Percentiles rank a stretch among this genome's conserved stretches.
phyloP scores from a whole-genome alignment of 2,888 invertebrate genomes.

The Scrobipalpa atriplicella region DNA sequence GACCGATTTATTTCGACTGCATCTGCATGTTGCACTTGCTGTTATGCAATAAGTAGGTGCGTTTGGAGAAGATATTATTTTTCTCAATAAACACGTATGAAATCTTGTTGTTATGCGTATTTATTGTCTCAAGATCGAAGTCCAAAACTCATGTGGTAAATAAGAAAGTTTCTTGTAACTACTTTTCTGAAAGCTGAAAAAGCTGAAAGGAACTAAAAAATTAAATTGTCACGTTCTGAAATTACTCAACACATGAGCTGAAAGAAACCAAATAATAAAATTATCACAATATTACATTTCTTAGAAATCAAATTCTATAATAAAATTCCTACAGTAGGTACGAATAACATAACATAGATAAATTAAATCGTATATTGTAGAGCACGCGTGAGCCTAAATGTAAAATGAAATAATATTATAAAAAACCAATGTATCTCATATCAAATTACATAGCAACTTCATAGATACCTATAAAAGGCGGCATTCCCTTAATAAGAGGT shows the following conservation, averaged over 20 bases:
- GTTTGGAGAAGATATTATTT: not conserved
- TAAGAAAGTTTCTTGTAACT: no score
- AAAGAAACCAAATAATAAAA: not conserved
- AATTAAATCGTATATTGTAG: not conserved
- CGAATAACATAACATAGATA: not conserved
- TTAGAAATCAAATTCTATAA: not conserved
- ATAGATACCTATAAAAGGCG: slow-evolving; percentile 31
- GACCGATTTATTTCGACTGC: slow-evolving; percentile 66
- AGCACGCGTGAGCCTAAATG: not conserved
- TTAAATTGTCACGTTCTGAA: no score
- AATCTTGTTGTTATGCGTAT: not conserved
- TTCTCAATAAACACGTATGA: slow-evolving; percentile 14
- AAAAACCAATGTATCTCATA: slow-evolving; percentile 33
- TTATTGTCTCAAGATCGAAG: not conserved
- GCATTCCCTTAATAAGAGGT: slow-evolving; percentile 23
- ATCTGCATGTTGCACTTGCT: slow-evolving; percentile 42
- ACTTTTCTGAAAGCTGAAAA: no score
- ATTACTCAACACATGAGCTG: no score
- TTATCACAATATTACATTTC: not conserved
- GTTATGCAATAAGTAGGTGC: slow-evolving; percentile 24
- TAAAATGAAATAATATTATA: not conserved
- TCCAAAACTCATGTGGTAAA: no score
- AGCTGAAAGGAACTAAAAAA: no score
- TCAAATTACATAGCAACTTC: slow-evolving; percentile 35
- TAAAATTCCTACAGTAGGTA: not conserved